Percentiles rank a stretch among this genome's conserved stretches.
phyloP scores from a whole-genome alignment of 2,888 invertebrate genomes.

The Cosmia pyralina region DNA sequence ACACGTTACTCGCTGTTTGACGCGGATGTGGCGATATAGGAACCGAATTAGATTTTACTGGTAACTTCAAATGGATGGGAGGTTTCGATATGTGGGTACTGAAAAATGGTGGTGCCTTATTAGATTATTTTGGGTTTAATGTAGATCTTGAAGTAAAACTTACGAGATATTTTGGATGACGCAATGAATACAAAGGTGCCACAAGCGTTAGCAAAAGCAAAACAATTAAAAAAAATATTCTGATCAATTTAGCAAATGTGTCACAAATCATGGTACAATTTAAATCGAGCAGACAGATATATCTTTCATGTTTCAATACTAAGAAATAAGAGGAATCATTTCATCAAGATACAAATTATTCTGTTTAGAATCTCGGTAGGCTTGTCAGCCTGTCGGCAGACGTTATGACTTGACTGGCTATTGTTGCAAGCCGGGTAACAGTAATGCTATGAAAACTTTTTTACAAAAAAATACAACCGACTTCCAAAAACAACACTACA shows the following conservation, averaged over 20 bases:
- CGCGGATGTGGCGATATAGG: slow-evolving; percentile 30
- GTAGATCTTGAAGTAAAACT: background rate
- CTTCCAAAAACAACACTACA: too few species aligned
- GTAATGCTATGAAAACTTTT: slow-evolving; percentile 1
- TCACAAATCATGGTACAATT: background rate
- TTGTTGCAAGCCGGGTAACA: slow-evolving; percentile 9
- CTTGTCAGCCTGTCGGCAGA: background rate
- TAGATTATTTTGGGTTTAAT: background rate
- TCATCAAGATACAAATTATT: slow-evolving; percentile 48
- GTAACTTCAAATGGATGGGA: slow-evolving; percentile 16
- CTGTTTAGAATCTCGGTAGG: slow-evolving; percentile 31
- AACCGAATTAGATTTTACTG: slow-evolving; percentile 41
- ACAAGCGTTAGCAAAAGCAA: background rate
- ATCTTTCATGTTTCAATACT: slow-evolving; percentile 18
- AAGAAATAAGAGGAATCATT: slow-evolving; percentile 38
- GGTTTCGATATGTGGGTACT: background rate
- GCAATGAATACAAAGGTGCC: background rate
- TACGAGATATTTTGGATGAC: background rate
- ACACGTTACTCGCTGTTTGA: slow-evolving; percentile 23
- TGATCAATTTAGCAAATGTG: background rate
- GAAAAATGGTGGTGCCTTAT: background rate
- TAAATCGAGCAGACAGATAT: slow-evolving; percentile 2
- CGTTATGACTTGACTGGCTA: slow-evolving; percentile 9
- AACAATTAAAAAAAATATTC: background rate
- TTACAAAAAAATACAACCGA: too few species aligned